Percentiles rank a stretch among this genome's conserved stretches.
phyloP scores from a whole-genome alignment of 2,113 vertebrate species.

The Hiodon tergisus region DNA sequence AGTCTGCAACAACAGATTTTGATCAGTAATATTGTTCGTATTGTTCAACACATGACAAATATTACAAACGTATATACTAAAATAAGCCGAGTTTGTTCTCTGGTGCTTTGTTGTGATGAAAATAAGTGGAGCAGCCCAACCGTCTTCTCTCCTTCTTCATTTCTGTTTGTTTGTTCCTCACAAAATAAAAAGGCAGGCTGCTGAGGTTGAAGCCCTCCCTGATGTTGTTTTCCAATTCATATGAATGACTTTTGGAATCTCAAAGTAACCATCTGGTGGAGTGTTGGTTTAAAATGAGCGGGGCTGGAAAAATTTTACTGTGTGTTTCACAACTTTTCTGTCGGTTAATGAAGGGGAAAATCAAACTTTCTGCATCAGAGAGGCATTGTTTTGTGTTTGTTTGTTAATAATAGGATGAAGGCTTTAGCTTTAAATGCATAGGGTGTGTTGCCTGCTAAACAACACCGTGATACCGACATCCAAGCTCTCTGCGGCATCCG shows the following conservation, averaged over 20 bases:
- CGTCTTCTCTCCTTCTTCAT: slow-evolving; percentile 1
- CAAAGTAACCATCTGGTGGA: background rate
- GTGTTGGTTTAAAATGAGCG: slow-evolving; percentile 4
- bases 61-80: background rate
- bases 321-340: background rate
- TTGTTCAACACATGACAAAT: background rate
- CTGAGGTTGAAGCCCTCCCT: slow-evolving; percentile 7
- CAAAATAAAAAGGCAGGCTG: slow-evolving; percentile 2
- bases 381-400: too few relatives aligned
- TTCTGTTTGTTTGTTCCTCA: background rate
- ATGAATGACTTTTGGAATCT: background rate
- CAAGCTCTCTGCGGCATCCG: too few relatives aligned
- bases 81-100: background rate
- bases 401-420: background rate
- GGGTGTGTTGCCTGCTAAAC: background rate
- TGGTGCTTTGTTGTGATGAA: background rate
- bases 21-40: background rate
- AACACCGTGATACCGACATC: background rate
- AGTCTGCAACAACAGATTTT: background rate
- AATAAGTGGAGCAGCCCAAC: background rate
- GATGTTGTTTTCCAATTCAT: slow-evolving; percentile 5
- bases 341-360: background rate
- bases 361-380: too few relatives aligned
- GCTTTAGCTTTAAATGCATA: background rate
- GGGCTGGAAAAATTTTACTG: slow-evolving; percentile 1